Percentiles rank a stretch among this genome's conserved stretches.
phyloP scores from a whole-genome alignment of 2,797 vertebrate species.

The Microtus obscurus region DNA sequence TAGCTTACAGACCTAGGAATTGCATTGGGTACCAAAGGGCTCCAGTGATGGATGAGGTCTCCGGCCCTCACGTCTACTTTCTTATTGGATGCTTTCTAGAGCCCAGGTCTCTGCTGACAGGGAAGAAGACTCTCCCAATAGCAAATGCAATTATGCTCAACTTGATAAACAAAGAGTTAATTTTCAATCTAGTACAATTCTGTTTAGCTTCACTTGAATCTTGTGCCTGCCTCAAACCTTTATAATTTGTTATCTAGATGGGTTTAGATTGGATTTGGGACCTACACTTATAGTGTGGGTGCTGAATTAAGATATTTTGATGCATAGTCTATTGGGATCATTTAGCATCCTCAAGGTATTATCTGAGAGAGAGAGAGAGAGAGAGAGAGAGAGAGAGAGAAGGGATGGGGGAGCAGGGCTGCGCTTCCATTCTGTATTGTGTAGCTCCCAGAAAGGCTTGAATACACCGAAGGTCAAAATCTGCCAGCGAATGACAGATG shows the following conservation, averaged over 20 bases:
- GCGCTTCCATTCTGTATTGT: not conserved
- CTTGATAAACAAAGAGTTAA: not conserved
- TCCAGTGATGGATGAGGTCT: not conserved
- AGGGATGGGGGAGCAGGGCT: not conserved
- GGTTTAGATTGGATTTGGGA: not conserved
- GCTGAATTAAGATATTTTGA: not conserved
- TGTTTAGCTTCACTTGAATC: not conserved
- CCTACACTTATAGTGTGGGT: not conserved
- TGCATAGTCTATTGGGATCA: not conserved
- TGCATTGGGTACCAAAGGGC: not conserved
- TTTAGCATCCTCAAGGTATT: not conserved
- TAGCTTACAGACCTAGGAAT: not conserved
- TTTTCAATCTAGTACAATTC: not conserved
- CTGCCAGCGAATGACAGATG: conserved; percentile 45
- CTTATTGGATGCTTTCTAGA: not conserved
- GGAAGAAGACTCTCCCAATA: not conserved
- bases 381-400: not conserved
- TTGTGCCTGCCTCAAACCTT: not conserved
- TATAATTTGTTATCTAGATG: not conserved
- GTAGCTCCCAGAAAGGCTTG: conserved; percentile 32
- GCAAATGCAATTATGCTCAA: not conserved
- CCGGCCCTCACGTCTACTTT: not conserved
- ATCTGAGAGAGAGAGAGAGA: not conserved
- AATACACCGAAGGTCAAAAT: conserved; percentile 43
- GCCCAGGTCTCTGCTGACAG: not conserved